Base-by-base conservation (phyloP, 2,888 invertebrate genomes). In the Drosophila flavopinicola region DNA sequence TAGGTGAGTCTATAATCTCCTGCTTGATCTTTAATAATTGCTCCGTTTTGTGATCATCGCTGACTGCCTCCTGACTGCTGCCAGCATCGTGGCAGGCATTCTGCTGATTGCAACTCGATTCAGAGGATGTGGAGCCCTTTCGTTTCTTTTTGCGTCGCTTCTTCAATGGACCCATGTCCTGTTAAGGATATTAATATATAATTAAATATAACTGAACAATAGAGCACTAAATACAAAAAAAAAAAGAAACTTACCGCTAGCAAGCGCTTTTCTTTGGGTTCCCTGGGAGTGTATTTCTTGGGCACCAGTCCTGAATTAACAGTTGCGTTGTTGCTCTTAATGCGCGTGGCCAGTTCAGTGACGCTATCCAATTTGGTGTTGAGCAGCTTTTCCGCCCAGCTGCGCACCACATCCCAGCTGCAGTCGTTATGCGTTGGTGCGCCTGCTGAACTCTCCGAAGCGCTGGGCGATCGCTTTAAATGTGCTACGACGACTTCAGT, bases 251-350 rank as follows among this genome's bases (percentile, higher is more conserved):
- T 85, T 88, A 91, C 91, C 25, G 87, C 85, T 68, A 89, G 78
- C 41, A 87, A 69, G 15, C 91, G 83, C 92, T 91, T 95, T 92
- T 89, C 94, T 92, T 93, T 92, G 24, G 93, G 92, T 89, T 93
- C 95, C 69, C 93, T 92, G 86, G 94, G 94, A 66, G 94, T 93
- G 56, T 95, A 91, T 90, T 95, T 95, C 69, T 94, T 93, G 83
- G 95, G 53, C 10, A 63, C 51, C 17, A 57, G 6, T 4, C 49
- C 49, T 6, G 41, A 44, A 49, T 47, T 66, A 33, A 88, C 65
- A n/a, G 60, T 48, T n/a, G 70, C 72, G 63, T 66, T 83, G 68
- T 71, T 89, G 68, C 65, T 86, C 70, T 68, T 87, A 23, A 89
- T 89, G 10, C 90, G 89, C 7, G 74, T 66, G 10, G 91, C 91